phyloP scores from a whole-genome alignment of 2,113 vertebrate species.

The Notiomystis cincta region DNA sequence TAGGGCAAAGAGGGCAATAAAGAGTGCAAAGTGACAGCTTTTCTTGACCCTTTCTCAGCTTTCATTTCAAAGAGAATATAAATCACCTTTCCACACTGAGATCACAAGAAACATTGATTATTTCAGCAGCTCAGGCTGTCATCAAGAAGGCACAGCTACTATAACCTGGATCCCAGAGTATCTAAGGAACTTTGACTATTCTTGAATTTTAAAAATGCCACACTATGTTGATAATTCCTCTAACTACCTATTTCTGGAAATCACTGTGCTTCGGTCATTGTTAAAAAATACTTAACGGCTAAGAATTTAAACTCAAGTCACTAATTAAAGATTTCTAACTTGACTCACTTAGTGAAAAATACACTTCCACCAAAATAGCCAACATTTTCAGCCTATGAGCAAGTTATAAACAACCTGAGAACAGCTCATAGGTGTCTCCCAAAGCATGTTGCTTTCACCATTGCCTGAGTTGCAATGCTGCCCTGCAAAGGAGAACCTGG shows the following conservation, averaged over 20 bases:
- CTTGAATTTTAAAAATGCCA: neutral
- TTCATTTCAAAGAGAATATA: constrained; percentile 35
- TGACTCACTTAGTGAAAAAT: neutral
- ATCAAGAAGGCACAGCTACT: neutral
- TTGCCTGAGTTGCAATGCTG: neutral
- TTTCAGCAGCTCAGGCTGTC: neutral
- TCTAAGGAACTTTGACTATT: neutral
- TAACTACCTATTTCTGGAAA: neutral
- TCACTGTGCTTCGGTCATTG: neutral
- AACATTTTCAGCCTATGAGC: neutral
- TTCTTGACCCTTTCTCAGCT: neutral
- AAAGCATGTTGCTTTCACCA: neutral
- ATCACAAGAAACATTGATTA: constrained; percentile 35
- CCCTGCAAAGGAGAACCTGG: neutral
- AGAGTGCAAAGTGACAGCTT: neutral
- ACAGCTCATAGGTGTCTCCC: neutral
- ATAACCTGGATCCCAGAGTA: neutral
- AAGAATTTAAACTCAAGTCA: neutral
- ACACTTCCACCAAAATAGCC: neutral
- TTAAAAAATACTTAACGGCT: neutral
- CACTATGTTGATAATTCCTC: neutral
- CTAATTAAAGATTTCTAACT: neutral
- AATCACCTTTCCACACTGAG: neutral
- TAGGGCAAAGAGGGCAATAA: constrained; percentile 29
- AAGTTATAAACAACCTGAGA: neutral